phyloP scores from a whole-genome alignment of 37 sponge, comb jelly and placozoan genomes.

The Beroe ovata region DNA sequence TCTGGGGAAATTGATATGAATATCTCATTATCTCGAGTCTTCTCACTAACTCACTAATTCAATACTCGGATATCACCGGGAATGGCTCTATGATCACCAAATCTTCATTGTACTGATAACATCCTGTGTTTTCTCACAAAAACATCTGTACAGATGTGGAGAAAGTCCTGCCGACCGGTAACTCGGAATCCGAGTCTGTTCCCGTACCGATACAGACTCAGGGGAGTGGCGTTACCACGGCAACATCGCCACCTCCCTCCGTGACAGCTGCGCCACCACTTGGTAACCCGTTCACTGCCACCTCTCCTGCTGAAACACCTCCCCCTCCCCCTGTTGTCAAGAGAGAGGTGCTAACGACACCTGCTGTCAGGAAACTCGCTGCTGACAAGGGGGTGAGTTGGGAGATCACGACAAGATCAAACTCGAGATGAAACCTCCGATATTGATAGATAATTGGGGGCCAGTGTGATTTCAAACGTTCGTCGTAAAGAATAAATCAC shows the following conservation, averaged over 20 bases:
- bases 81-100: too few species aligned
- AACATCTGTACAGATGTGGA: neutral
- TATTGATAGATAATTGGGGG: too few species aligned
- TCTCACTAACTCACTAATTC: too few species aligned
- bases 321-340: neutral
- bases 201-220: conserved; percentile 13
- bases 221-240: neutral
- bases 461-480: too few species aligned
- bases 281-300: neutral
- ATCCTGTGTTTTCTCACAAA: too few species aligned
- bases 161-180: conserved; percentile 3
- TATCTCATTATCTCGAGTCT: too few species aligned
- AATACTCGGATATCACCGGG: too few species aligned
- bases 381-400: conserved; percentile 72
- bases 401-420: too few species aligned
- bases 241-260: neutral
- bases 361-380: conserved; percentile 89
- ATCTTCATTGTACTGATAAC: too few species aligned
- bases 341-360: conserved; percentile 81
- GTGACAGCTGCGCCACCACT: neutral
- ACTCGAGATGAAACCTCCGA: too few species aligned
- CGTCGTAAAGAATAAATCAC: too few species aligned
- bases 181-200: neutral
- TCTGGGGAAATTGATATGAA: neutral
- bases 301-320: neutral